These are phyloP conservation scores for Eurytemora carolleeae DNA, from an alignment of 1,140 invertebrate species.

Conservation along the genomic window DNA sequence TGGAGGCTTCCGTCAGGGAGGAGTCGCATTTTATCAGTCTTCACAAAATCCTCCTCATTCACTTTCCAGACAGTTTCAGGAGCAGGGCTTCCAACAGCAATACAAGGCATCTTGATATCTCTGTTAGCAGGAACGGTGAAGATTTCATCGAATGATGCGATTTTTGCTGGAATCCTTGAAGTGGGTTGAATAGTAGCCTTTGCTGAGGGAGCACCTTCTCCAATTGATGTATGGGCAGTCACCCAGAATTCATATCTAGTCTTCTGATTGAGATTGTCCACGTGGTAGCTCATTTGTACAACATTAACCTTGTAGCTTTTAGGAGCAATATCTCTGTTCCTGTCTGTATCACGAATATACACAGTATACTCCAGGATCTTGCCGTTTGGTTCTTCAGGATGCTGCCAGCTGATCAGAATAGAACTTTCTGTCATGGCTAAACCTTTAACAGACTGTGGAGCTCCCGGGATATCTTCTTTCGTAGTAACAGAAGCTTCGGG, in stretches of 20 bases:
- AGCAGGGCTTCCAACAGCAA: constrained; percentile 66
- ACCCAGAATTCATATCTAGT: constrained; percentile 81
- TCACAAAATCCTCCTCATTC: constrained; percentile 37
- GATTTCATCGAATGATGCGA: constrained; percentile 72
- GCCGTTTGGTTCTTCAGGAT: constrained; percentile 74
- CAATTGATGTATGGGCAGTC: constrained; percentile 73
- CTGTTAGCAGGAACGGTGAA: constrained; percentile 74
- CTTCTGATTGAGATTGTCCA: constrained; percentile 55
- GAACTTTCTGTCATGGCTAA: constrained; percentile 71
- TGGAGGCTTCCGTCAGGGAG: constrained; percentile 69
- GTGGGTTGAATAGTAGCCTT: constrained; percentile 59
- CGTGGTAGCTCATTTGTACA: constrained; percentile 51
- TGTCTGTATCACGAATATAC: constrained; percentile 48
- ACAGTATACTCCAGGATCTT: constrained; percentile 80
- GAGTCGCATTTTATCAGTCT: constrained; percentile 53
- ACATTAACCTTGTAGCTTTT: constrained; percentile 17
- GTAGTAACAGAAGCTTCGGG: constrained; percentile 78
- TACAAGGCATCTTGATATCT: constrained; percentile 69
- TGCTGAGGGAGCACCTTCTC: constrained; percentile 70
- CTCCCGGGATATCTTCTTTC: constrained; percentile 80
- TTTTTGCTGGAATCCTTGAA: constrained; percentile 66
- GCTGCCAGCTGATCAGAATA: constrained; percentile 79
- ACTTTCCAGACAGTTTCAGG: constrained; percentile 58
- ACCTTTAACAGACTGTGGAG: constrained; percentile 75
- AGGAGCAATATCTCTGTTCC: constrained; percentile 11